Base-by-base conservation (phyloP, 2,113 vertebrate species). In the Enhydra lutris region DNA sequence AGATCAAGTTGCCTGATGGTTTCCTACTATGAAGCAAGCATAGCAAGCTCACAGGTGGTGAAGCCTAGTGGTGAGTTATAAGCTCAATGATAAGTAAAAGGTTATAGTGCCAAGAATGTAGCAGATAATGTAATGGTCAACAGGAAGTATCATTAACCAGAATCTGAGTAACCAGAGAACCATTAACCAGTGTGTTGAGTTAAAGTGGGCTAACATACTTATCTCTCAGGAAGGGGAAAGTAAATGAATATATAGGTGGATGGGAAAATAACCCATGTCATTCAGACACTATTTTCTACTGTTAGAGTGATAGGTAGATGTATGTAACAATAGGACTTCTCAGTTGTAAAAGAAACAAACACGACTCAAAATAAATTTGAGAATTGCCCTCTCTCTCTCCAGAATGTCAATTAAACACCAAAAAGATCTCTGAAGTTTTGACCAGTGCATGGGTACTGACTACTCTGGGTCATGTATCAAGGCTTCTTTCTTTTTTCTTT, bases 121-220 rank as follows among this genome's bases (percentile, higher is more conserved):
- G 17, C 7, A 3, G 6, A 50, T 31, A 61, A 24, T 12, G 1
- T 12, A n/a, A 36, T 11, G 1, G 12, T n/a, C 50, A 42, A 0
- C 7, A 11, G 36, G 71, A 83, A 42, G 3, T 5, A 71, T 21
- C 52, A 0, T 17, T 24, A 29, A 15, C 45, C 73, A 59, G 31
- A 24, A 34, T 55, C 21, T 39, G 47, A 24, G 34, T 17, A 36
- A 31, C 26, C 21, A n/a, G 45, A 39, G 52, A 55, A 63, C 18
- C 50, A 29, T 18, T 21, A 78, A 9, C 11, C 39, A 61, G 61
- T 26, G 18, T 17, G 18, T 13, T 89, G 15, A 13, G 14, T 36
- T 18, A 31, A 85, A 74, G 1, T 23, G 6, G 73, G 17, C 23
- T 18, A 84, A 4, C 31, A 7, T 39, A 67, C 39, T 36, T 18